A percentile compares a stretch with the other conserved stretches of the same genome.
phyloP scores from a whole-genome alignment of 2,113 vertebrate genomes.

The Toxostoma redivivum region DNA sequence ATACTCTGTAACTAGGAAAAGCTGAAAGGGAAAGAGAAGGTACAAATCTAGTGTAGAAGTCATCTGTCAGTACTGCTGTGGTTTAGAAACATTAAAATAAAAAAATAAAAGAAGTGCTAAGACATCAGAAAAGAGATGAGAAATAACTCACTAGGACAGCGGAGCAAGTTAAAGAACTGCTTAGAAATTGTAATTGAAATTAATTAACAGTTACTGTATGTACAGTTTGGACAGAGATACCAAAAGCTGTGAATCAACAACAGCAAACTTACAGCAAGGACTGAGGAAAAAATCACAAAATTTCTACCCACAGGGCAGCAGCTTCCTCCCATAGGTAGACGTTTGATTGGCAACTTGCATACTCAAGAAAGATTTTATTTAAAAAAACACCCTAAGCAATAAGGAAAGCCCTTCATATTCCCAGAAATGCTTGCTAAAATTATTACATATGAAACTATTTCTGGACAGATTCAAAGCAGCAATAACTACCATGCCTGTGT shows the following conservation, averaged over 20 bases:
- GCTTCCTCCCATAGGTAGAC: neutral
- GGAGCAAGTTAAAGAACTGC: neutral
- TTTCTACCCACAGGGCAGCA: neutral
- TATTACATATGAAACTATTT: neutral
- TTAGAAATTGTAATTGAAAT: neutral
- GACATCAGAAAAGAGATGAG: neutral
- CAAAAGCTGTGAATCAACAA: neutral
- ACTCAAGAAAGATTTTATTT: neutral
- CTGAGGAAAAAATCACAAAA: neutral
- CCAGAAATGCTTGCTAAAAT: neutral
- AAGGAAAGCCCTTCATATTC: neutral
- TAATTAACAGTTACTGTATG: neutral
- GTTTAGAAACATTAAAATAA: neutral
- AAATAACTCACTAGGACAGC: neutral
- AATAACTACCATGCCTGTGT: neutral
- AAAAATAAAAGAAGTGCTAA: neutral
- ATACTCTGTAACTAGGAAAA: neutral
- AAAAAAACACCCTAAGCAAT: neutral
- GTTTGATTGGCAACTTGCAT: neutral
- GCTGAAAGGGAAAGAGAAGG: neutral
- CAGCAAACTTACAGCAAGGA: neutral
- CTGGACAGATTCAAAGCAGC: neutral
- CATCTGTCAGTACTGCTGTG: rapidly evolving
- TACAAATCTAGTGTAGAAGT: neutral
- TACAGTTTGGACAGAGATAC: neutral